Evolutionary conservation across 2,797 vertebrate species (phyloP).

Genomic region (Glyptemys insculpta): DNA sequence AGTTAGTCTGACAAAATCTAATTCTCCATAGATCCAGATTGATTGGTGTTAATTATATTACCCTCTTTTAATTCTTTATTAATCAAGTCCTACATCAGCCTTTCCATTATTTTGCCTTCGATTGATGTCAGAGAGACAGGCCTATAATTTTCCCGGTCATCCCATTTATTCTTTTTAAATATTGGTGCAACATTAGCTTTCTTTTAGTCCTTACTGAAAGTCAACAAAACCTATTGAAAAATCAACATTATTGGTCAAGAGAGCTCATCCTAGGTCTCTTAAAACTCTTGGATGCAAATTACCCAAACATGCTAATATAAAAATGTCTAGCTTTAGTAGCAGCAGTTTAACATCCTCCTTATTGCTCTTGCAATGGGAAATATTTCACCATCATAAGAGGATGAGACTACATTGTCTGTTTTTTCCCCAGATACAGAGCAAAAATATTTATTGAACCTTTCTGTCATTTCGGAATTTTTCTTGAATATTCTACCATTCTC

Average conservation of each 20-base stretch:
- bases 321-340: neutral
- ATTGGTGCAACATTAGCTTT: neutral
- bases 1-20: neutral
- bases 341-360: neutral
- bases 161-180: neutral
- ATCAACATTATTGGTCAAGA: neutral
- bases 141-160: neutral
- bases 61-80: neutral
- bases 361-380: neutral
- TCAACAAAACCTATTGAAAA: neutral
- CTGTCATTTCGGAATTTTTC: neutral
- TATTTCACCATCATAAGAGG: neutral
- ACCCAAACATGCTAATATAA: neutral
- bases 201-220: neutral
- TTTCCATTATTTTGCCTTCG: neutral
- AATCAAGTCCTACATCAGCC: neutral
- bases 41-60: neutral
- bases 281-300: neutral
- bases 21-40: neutral
- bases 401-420: neutral
- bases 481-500: neutral
- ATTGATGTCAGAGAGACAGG: neutral
- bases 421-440: neutral
- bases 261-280: neutral
- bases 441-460: neutral